Percentiles rank a stretch among this genome's conserved stretches.
These are phyloP conservation scores for Aplocera efformata DNA, from an alignment of 2,888 invertebrate species.

Conservation along the genomic window DNA sequence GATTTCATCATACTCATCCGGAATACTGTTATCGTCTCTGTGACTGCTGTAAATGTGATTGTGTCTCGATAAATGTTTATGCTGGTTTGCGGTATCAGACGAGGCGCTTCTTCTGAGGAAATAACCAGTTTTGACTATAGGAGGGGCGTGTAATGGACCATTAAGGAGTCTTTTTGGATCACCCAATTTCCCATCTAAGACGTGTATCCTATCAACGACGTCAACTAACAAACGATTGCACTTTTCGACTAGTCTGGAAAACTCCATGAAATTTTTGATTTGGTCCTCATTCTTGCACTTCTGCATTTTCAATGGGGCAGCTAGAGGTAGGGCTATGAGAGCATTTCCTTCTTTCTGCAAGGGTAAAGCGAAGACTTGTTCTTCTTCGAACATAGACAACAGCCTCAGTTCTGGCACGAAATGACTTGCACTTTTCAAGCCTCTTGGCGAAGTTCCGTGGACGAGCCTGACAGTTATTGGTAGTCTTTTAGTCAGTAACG, in stretches of 20 bases:
- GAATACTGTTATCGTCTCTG: constrained; percentile 83
- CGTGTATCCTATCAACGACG: constrained; percentile 90
- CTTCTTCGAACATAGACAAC: constrained; percentile 91
- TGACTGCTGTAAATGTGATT: constrained; percentile 78
- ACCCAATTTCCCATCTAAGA: constrained; percentile 89
- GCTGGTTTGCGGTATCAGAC: constrained; percentile 85
- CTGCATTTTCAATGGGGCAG: constrained; percentile 92
- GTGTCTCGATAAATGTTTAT: constrained; percentile 73
- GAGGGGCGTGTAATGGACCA: constrained; percentile 64
- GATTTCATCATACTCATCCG: constrained; percentile 96
- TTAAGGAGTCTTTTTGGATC: constrained; percentile 79
- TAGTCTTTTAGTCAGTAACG: constrained; percentile 92
- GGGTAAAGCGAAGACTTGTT: constrained; percentile 91
- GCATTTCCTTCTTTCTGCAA: constrained; percentile 89
- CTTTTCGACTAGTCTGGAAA: constrained; percentile 88
- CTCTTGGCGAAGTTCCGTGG: constrained; percentile 92
- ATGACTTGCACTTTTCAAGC: constrained; percentile 88
- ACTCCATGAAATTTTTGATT: constrained; percentile 86
- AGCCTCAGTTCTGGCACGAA: constrained; percentile 92
- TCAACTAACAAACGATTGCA: constrained; percentile 86
- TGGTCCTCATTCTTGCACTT: constrained; percentile 91
- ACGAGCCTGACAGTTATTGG: constrained; percentile 95
- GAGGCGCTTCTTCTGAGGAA: constrained; percentile 88
- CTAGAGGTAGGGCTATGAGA: constrained; percentile 90
- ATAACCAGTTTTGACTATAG: constrained; percentile 82